A percentile compares a stretch with the other conserved stretches of the same genome.
phyloP scores from a whole-genome alignment of 1,140 invertebrate species.

The Drosophila nasuta region DNA sequence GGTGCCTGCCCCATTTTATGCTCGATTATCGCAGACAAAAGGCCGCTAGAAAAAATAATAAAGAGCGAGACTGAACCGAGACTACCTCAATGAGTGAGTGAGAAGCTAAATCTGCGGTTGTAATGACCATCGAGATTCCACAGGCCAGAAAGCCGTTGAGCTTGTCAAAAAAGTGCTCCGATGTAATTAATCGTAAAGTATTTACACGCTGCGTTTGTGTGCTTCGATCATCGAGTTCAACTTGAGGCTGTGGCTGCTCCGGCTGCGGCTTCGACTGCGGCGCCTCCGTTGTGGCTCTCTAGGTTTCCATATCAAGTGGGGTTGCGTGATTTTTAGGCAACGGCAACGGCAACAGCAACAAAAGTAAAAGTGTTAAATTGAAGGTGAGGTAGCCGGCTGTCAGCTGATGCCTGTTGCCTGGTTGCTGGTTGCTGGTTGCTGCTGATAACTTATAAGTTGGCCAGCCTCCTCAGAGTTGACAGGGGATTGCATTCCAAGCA shows the following conservation, averaged over 20 bases:
- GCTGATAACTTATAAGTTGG: slow-evolving; percentile 21
- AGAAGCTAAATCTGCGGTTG: slow-evolving; percentile 6
- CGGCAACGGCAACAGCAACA: slow-evolving; percentile 17
- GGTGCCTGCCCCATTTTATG: slow-evolving; percentile 70
- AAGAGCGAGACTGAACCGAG: slow-evolving; percentile 24
- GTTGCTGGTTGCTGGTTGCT: neutral
- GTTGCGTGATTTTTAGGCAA: slow-evolving; percentile 28
- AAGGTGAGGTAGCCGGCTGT: slow-evolving; percentile 29
- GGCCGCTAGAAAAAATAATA: slow-evolving; percentile 20
- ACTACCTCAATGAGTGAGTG: slow-evolving; percentile 15
- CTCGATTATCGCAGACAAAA: slow-evolving; percentile 56
- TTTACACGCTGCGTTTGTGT: slow-evolving; percentile 55
- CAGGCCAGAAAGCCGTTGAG: slow-evolving; percentile 53
- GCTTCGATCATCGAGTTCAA: slow-evolving; percentile 21
- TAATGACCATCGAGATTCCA: slow-evolving; percentile 64
- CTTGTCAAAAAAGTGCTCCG: slow-evolving; percentile 48
- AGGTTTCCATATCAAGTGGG: slow-evolving; percentile 9
- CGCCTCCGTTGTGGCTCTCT: slow-evolving; percentile 37
- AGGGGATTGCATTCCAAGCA: slow-evolving; percentile 19
- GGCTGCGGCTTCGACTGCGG: neutral
- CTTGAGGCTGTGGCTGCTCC: slow-evolving; percentile 19
- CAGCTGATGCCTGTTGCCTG: neutral
- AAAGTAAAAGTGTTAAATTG: slow-evolving; percentile 52
- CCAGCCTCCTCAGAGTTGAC: slow-evolving; percentile 28
- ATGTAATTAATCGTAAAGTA: slow-evolving; percentile 79